Evolutionary conservation across 2,888 invertebrate genomes (phyloP), one percentile per base, ranked within the genome.

Genomic region (Harmothoe impar): DNA sequence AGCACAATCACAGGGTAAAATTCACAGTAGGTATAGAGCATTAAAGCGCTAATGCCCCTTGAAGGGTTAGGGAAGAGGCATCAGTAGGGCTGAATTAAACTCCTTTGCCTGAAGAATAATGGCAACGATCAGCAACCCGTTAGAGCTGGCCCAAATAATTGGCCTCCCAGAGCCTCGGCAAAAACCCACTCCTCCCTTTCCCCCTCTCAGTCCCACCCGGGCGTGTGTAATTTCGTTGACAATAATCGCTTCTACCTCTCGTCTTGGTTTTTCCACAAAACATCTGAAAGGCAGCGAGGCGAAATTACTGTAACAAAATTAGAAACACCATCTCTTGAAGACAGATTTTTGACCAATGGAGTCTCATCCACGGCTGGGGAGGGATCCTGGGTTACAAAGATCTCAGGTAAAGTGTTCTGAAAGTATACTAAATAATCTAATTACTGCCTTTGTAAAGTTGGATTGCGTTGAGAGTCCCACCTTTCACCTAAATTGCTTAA

Each of bases 211-310:
- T 62, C 62, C 15, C 62, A 62, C 62, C 62, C 62, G 15, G n/a
- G 62, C n/a, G 62, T 62, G 62, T 62, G 62, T 62, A 62, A 62
- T 62, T 62, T 62, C 62, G n/a, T 62, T n/a, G 62, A 62, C 62
- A 62, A n/a, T 62, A 62, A 62, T 62, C 62, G 62, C 62, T 62
- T 62, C 62, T 12, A 62, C 62, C 7, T 62, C n/a, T 62, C 62
- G 20, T 62, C n/a, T 62, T 62, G 3, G 43, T 43, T 43, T 43
- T 43, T 43, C 43, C 43, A 43, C 10, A 43, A n/a, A n/a, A n/a
- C 23, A 62, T 62, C n/a, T 62, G 62, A 62, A 62, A 62, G 62
- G 62, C 62, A 62, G 7, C n/a, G 62, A 43, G 62, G 62, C n/a
- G 62, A 62, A 62, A 62, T 62, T 62, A n/a, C 20, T n/a, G 62